phyloP scores from a whole-genome alignment of 2,888 invertebrate species.

The Diploptera punctata region DNA sequence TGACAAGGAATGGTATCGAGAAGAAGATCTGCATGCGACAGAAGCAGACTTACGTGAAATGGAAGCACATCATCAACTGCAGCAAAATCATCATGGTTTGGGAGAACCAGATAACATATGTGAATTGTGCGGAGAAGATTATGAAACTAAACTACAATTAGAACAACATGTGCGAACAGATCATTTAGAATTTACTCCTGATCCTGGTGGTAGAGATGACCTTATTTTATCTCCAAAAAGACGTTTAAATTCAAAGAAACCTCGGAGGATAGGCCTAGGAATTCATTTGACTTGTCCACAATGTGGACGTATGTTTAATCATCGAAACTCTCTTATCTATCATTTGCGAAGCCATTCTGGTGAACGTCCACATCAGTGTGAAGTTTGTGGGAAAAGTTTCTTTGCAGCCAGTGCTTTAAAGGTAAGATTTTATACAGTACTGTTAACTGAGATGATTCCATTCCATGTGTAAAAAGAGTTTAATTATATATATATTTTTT shows the following conservation, averaged over 20 bases:
- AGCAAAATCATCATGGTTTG: constrained; percentile 28
- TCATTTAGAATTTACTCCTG: constrained; percentile 44
- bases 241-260: constrained; percentile 18
- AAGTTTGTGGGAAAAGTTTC: constrained; percentile 82
- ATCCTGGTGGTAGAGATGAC: constrained; percentile 29
- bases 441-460: too few relatives aligned
- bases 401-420: constrained; percentile 83
- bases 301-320: constrained; percentile 78
- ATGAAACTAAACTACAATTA: constrained; percentile 45
- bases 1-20: constrained; percentile 51
- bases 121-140: constrained; percentile 49
- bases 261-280: constrained; percentile 27
- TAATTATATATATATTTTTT: too few relatives aligned
- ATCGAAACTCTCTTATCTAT: constrained; percentile 84
- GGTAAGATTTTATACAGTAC: constrained; percentile 54
- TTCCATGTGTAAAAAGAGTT: too few relatives aligned
- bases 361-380: constrained; percentile 77
- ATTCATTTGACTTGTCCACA: constrained; percentile 65
- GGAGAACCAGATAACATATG: constrained; percentile 46
- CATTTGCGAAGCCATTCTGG: constrained; percentile 82
- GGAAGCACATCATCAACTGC: constrained; percentile 47
- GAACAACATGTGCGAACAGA: constrained; percentile 46
- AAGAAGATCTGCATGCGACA: constrained; percentile 56
- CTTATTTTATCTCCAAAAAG: constrained; percentile 18
- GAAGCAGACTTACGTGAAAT: constrained; percentile 57